Conservation (phyloP, 2,797 vertebrate genomes). For the Pampus argenteus region DNA sequence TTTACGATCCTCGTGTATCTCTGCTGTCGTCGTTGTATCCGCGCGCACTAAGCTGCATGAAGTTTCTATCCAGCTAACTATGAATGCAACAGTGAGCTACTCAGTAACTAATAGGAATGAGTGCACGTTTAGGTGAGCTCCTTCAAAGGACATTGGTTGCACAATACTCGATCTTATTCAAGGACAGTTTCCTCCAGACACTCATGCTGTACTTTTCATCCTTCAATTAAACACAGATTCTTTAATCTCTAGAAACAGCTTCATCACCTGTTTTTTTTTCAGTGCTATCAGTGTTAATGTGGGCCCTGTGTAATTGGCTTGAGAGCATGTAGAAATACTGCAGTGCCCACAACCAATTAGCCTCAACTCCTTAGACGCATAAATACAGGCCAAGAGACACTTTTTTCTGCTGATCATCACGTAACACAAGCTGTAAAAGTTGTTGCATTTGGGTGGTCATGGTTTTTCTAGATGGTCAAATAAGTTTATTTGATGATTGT, state of each 20-base stretch:
- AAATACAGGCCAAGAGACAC: constrained; percentile 4
- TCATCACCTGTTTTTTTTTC: constrained; percentile 35
- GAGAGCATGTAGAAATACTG: constrained; percentile 19
- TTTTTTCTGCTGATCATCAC: constrained; percentile 34
- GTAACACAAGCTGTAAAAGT: not conserved
- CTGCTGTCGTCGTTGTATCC: not conserved
- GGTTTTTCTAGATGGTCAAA: constrained; percentile 13
- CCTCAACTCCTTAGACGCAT: constrained; percentile 9
- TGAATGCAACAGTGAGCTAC: constrained; percentile 22
- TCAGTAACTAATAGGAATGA: constrained; percentile 35
- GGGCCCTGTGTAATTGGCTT: not conserved
- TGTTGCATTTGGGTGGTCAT: not conserved
- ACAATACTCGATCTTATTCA: constrained; percentile 51
- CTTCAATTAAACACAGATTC: not conserved
- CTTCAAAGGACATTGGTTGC: constrained; percentile 46
- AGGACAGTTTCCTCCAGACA: constrained; percentile 16
- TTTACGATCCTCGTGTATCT: constrained; percentile 1
- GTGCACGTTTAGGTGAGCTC: constrained; percentile 30
- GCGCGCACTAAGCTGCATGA: not conserved
- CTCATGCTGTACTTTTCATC: constrained; percentile 7
- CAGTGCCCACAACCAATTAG: constrained; percentile 18
- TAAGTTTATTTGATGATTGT: not conserved
- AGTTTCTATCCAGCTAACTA: not conserved
- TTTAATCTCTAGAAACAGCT: constrained; percentile 16
- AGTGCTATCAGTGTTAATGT: constrained; percentile 12